Conservation (phyloP, 2,113 vertebrate genomes). For the Caretta caretta region DNA sequence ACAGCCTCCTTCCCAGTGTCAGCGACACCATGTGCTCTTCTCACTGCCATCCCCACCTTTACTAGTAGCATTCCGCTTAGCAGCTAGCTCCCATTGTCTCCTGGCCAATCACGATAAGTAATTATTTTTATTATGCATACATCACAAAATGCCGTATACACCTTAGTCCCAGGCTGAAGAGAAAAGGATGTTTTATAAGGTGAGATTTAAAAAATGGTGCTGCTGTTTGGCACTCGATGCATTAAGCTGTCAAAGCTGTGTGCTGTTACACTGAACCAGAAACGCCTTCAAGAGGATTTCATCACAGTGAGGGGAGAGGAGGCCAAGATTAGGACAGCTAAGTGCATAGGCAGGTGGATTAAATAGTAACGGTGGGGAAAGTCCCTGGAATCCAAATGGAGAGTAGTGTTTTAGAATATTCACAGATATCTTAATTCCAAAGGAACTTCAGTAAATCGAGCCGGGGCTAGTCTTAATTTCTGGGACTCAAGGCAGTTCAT, state of each 20-base stretch:
- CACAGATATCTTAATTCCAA: neutral
- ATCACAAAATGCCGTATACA: neutral
- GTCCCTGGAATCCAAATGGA: neutral
- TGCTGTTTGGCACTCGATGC: neutral
- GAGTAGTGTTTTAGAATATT: neutral
- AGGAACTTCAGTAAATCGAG: neutral
- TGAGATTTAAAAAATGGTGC: neutral
- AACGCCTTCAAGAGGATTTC: neutral
- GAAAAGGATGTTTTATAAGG: rapidly evolving
- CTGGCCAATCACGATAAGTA: neutral
- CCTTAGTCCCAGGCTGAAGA: neutral
- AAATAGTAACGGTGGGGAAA: neutral
- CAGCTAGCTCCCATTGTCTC: neutral
- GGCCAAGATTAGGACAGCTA: neutral
- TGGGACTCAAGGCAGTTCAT: neutral
- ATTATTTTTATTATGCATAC: neutral
- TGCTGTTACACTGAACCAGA: neutral
- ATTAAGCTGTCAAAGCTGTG: neutral
- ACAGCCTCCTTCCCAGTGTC: neutral
- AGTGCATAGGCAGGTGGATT: neutral
- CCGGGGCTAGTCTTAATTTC: neutral
- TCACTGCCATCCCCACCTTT: neutral
- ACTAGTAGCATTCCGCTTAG: neutral
- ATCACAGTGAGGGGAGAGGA: neutral
- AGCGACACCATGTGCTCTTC: neutral